Percentiles rank a stretch among this genome's conserved stretches.
These are phyloP conservation scores for Diabrotica undecimpunctata DNA, from an alignment of 1,140 invertebrate species.

Conservation along the genomic window DNA sequence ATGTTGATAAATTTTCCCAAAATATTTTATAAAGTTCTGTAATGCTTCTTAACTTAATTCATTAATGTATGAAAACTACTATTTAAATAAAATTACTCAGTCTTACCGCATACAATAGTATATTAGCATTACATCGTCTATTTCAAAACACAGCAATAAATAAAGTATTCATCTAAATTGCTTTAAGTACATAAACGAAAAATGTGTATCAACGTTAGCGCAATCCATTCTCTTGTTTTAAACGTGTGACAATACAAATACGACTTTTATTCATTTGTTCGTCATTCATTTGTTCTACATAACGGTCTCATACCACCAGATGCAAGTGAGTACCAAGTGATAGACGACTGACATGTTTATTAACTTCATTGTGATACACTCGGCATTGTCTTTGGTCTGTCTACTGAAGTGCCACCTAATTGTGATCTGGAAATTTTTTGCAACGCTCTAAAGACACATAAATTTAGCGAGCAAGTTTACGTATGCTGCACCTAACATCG, in stretches of 20 bases:
- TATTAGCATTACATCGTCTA: too few relatives aligned
- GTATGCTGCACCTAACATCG: too few relatives aligned
- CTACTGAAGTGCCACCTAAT: conserved; percentile 13
- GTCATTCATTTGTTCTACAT: conserved; percentile 12
- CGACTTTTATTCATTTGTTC: conserved; percentile 15
- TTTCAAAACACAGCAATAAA: too few relatives aligned
- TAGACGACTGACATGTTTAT: conserved; percentile 16
- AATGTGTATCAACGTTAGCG: not conserved
- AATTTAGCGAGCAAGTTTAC: too few relatives aligned
- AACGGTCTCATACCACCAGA: conserved; percentile 14
- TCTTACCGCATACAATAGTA: too few relatives aligned
- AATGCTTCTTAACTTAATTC: too few relatives aligned
- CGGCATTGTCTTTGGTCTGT: conserved; percentile 15
- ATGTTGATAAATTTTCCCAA: too few relatives aligned
- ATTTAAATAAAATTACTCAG: too few relatives aligned
- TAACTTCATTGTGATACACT: conserved; percentile 19
- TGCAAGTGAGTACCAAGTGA: conserved; percentile 14
- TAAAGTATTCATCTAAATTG: too few relatives aligned
- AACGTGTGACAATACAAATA: conserved; percentile 16
- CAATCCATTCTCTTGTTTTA: conserved; percentile 7
- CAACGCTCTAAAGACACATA: not conserved
- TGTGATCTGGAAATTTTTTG: conserved; percentile 4
- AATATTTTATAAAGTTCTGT: too few relatives aligned
- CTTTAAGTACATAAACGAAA: too few relatives aligned
- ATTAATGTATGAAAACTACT: too few relatives aligned